Percentiles rank a stretch among this genome's conserved stretches.
These are phyloP conservation scores for Piliocolobus tephrosceles DNA, from an alignment of 2,113 vertebrate genomes.

Conservation along the genomic window DNA sequence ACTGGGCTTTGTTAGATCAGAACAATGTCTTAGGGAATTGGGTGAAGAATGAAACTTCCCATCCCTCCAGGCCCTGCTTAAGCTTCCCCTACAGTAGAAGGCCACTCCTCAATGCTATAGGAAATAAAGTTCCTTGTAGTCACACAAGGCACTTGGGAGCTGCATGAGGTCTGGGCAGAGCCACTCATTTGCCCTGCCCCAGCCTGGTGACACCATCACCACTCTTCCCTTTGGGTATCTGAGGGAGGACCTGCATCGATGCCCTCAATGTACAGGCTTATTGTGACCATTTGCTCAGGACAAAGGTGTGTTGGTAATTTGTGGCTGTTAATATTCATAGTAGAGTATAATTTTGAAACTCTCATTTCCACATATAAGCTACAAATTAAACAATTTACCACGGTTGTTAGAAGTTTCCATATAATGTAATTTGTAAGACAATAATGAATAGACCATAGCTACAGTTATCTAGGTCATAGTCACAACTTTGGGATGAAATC, in stretches of 20 bases:
- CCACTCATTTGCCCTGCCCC: background rate
- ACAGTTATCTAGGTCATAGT: background rate
- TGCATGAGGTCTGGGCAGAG: background rate
- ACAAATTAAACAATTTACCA: background rate
- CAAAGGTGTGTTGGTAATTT: background rate
- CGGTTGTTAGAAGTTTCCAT: background rate
- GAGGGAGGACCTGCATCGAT: background rate
- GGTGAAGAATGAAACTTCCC: background rate
- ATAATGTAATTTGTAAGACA: background rate
- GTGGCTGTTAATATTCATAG: background rate
- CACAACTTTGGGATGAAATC: background rate
- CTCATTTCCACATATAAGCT: background rate
- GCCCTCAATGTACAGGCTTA: background rate
- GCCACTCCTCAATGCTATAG: background rate
- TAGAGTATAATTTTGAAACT: background rate
- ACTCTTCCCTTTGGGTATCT: background rate
- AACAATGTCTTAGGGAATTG: background rate
- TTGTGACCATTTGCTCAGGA: constrained; percentile 23
- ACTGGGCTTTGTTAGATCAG: background rate
- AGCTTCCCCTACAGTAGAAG: background rate
- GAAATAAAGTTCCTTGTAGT: background rate
- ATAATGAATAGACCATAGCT: background rate
- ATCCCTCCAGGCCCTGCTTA: background rate
- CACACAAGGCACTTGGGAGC: background rate
- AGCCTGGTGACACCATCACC: background rate